Evolutionary conservation across 2,797 vertebrate genomes (phyloP), one percentile per base, ranked within the genome.

Genomic region (Coregonus ussuriensis): DNA sequence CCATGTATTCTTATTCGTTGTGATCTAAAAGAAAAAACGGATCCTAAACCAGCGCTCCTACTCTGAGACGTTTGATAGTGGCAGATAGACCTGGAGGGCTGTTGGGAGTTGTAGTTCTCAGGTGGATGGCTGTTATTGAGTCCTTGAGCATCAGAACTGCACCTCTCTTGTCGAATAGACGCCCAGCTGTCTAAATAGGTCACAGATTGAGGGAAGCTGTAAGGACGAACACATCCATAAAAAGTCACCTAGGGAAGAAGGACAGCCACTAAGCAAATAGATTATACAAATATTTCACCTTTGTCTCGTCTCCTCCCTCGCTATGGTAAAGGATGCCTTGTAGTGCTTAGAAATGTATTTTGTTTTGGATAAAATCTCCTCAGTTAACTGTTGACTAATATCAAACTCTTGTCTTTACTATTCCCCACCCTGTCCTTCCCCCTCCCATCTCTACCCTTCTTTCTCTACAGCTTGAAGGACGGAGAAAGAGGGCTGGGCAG

Each of bases 401-500:
- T 85, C n/a, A 33, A 71, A 81, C 80, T 53, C 66, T 63, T 70
- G 63, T 56, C 56, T 59, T 77, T 35, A 71, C 33, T 73, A 53
- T 54, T 74, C 77, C 72, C 3, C 11, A 25, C 35, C 66, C 25
- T 62, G 47, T n/a, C 54, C 66, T 72, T 13, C 0, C 59, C 68
- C 72, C 62, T 69, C 72, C 74, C 56, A 15, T 54, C 67, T 47
- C 7, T 63, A 78, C 75, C 72, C 89, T 66, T 91, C 67, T 86
- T 77, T 85, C 9, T 63, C 37, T 66, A 51, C 87, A 94, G 94
- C 76, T 88, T 91, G 86, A 94, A 93, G 93, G 93, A 91, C 88
- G 87, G 92, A 91, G 92, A 92, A 81, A 89, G 89, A 92, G 89
- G 93, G 91, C 90, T 89, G 91, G 89, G 87, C 86, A 85, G 83